Conservation (phyloP, 2,888 invertebrate species). For the Eupsilia transversa region DNA sequence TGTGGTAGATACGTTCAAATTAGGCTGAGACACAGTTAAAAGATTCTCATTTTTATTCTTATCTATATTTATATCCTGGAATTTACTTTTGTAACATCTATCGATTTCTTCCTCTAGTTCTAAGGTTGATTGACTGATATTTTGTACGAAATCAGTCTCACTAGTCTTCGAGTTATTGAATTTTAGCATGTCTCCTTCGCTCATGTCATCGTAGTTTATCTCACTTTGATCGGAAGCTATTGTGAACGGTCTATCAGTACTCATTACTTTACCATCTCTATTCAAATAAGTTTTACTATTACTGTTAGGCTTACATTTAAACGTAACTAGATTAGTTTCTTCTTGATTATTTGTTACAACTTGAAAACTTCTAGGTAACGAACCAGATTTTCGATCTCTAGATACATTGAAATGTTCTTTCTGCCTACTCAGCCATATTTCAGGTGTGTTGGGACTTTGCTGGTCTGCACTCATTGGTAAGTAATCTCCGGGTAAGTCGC, state of each 20-base stretch:
- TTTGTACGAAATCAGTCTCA: constrained; percentile 81
- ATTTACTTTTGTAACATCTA: constrained; percentile 88
- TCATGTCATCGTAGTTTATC: constrained; percentile 92
- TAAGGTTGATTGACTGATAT: constrained; percentile 87
- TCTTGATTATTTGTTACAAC: constrained; percentile 90
- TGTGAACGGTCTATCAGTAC: constrained; percentile 92
- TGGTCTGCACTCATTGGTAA: constrained; percentile 86
- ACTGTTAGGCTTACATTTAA: constrained; percentile 86
- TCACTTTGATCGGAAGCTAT: constrained; percentile 94
- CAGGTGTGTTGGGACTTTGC: constrained; percentile 91
- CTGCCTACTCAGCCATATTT: constrained; percentile 93
- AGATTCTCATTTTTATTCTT: constrained; percentile 82
- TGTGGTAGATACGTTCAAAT: constrained; percentile 88
- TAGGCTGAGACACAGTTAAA: constrained; percentile 82
- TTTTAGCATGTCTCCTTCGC: constrained; percentile 85
- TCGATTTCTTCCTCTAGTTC: constrained; percentile 89
- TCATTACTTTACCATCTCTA: constrained; percentile 91
- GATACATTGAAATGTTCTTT: constrained; percentile 93
- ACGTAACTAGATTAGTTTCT: constrained; percentile 82
- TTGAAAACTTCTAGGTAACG: constrained; percentile 95
- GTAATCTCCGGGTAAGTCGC: constrained; percentile 79
- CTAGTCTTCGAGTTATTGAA: constrained; percentile 83
- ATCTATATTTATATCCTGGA: constrained; percentile 82
- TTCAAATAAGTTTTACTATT: constrained; percentile 90
- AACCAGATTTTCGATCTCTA: constrained; percentile 93